A percentile compares a stretch with the other conserved stretches of the same genome.
Conservation (phyloP, 2,888 invertebrate genomes). For the Homarus gammarus region DNA sequence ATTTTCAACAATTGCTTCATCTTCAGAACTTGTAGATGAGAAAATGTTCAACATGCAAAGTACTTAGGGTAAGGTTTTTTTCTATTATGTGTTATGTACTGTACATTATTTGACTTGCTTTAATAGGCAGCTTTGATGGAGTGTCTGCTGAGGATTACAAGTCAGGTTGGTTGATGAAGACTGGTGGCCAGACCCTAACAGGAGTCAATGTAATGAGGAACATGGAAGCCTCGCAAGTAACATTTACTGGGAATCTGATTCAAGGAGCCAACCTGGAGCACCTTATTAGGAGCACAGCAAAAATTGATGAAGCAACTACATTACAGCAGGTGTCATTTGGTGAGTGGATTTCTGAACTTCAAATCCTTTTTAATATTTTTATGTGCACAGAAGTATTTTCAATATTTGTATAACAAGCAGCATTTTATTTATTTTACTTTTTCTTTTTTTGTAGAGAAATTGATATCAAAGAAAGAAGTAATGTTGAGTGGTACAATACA, state of each 20-base stretch:
- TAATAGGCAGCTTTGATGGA: constrained; percentile 21
- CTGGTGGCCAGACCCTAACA: constrained; percentile 5
- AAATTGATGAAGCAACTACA: constrained; percentile 5
- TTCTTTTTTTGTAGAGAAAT: neutral
- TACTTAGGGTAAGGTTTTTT: too few species aligned
- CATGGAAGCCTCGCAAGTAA: neutral
- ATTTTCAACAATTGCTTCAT: too few species aligned
- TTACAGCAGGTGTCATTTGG: neutral
- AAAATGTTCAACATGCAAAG: too few species aligned
- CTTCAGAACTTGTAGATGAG: too few species aligned
- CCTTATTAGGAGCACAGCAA: constrained; percentile 14
- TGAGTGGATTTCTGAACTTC: neutral
- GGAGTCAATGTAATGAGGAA: constrained; percentile 4
- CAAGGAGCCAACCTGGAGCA: constrained; percentile 15
- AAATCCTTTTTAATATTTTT: too few species aligned
- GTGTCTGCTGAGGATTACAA: constrained; percentile 27
- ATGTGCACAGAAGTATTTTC: too few species aligned
- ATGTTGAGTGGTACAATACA: constrained; percentile 21
- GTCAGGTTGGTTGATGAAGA: constrained; percentile 3
- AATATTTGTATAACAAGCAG: too few species aligned
- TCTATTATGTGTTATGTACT: neutral
- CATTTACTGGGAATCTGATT: neutral
- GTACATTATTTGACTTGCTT: neutral
- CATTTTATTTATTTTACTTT: neutral
- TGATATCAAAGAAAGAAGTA: neutral